Base-by-base conservation (phyloP, 2,888 invertebrate genomes). In the Trachelus iudaicus region DNA sequence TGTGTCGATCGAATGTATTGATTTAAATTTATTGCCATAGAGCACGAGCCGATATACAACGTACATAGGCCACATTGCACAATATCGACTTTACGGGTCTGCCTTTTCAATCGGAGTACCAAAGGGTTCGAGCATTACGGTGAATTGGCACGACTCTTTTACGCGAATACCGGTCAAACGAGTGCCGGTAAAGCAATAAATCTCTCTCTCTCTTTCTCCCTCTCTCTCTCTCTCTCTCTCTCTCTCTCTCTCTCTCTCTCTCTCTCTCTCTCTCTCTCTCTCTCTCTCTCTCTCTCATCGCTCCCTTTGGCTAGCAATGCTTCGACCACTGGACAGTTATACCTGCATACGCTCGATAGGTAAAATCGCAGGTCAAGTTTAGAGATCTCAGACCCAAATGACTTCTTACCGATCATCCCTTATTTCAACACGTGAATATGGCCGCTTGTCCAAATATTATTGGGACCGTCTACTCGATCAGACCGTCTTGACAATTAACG, bases 141-240 rank as follows among this genome's bases (percentile, higher is more conserved):
- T 79, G 80, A 83, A 85, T 84, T 77, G 82, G 79, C 82, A 81
- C 80, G 79, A 80, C 83, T 84, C 81, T 85, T 87, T 85, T 85
- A 84, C 86, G 86, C 83, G 85, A 85, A 88, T 87, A 87, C 85
- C 85, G 83, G 83, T 85, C 83, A 85, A 85, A 85, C 83, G 83
- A 84, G 79, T 79, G 82, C 77, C 79, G 82, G 78, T 81, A 79
- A 80, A 81, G 81, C 78, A 85, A 87, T 86, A 87, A 87, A 87
- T 84, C 31, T 31, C 31, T 31, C 31, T 34, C 34, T 34, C 34
- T 34, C 9, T 34, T 9, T 34, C 34, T 34, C 34, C 6, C 34
- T 34, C 34, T 34, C 34, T 34, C 34, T 34, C 34, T 34, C 34
- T 84, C 83, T 81, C 79, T 69, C 75, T 79, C 11, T 11, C 11